Base-by-base conservation (phyloP, 2,888 invertebrate genomes). In the Dione vanillae region DNA sequence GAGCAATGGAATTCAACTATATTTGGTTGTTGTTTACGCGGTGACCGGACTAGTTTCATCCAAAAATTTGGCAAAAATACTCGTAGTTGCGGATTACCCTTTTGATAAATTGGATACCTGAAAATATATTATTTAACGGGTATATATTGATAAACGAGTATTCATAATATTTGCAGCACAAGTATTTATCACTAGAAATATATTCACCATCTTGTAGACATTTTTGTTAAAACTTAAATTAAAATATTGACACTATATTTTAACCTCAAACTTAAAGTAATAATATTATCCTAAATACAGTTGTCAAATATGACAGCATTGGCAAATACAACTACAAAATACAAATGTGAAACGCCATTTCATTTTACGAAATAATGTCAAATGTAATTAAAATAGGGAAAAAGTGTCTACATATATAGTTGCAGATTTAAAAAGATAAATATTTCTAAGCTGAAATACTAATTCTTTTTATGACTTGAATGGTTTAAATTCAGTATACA, bases 61-160 rank as follows among this genome's bases (percentile, higher is more conserved):
- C 98, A 99, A 90, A 99, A 99, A 86, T 99, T 98, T 0, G 99
- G 99, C 43, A 99, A 91, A 87, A 98, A 98, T 11, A 99, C 94
- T 71, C 99, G 94, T 43, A 98, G 90, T 84, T 99, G 99, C n/a
- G 99, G 99, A 86, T 97, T 97, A 14, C 99, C 99, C 85, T 95
- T 95, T 88, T 97, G 96, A 88, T 97, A 99, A 45, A 98, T 82
- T 1, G 98, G 99, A 92, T 99, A 99, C 95, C 97, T 97, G 79
- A 59, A 92, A 86, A 68, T 35, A 47, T 9, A 51, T 20, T n/a
- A 41, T 5, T 40, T 10, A 40, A 10, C 6, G 8, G 37, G 5
- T 37, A 8, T 8, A 37, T 37, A 37, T 8, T 37, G 6, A 37
- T 37, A 37, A 11, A 16, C 16, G 11, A 56, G 16, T 56, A 56